Conservation (phyloP, 2,888 invertebrate genomes). For the Amaurobius ferox region DNA sequence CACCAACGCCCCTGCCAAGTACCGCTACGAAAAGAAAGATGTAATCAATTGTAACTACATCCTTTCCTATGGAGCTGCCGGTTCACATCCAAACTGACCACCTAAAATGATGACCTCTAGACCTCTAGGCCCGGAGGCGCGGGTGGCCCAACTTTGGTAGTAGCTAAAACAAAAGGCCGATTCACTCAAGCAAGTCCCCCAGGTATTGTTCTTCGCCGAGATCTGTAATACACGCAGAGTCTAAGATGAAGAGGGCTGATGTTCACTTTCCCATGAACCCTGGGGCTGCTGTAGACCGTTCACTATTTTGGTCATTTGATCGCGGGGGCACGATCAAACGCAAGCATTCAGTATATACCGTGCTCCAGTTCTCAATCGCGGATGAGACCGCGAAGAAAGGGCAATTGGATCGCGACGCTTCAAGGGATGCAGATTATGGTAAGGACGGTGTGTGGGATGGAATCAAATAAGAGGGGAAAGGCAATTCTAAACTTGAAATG, state of each 20-base stretch:
- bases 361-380: constrained; percentile 10
- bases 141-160: not conserved
- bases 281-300: not conserved
- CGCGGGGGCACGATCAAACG: not conserved
- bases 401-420: not conserved
- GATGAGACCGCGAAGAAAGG: not conserved
- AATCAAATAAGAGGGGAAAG: too few relatives aligned
- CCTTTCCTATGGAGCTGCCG: not conserved
- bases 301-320: constrained; percentile 21
- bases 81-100: not conserved
- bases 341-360: constrained; percentile 3
- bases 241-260: not conserved
- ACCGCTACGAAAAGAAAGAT: not conserved
- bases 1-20: too few relatives aligned
- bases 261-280: constrained; percentile 47
- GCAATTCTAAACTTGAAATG: too few relatives aligned
- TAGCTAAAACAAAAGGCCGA: not conserved
- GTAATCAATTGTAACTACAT: not conserved
- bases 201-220: constrained; percentile 27
- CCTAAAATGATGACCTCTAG: not conserved
- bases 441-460: not conserved
- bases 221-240: constrained; percentile 29
- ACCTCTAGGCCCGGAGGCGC: not conserved
- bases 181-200: constrained; percentile 46
- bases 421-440: not conserved